A percentile compares a stretch with the other conserved stretches of the same genome.
Evolutionary conservation across 30 jellyfish, hydroid and myxozoan species (phyloP).

Genomic region (Aurelia aurita complex sp. Pacific): DNA sequence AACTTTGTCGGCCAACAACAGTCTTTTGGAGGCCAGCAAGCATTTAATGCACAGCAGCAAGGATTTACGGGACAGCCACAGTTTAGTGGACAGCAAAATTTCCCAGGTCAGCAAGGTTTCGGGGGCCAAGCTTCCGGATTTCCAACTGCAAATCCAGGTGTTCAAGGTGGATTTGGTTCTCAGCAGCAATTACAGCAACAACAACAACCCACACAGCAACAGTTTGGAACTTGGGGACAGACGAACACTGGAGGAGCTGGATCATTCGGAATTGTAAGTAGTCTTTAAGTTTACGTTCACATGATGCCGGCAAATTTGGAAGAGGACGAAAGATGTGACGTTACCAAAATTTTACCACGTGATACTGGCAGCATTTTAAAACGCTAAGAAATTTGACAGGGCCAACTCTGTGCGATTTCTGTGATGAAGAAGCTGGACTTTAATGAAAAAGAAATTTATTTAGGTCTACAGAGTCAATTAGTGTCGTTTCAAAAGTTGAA

Average conservation of each 20-base stretch:
- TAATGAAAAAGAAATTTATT: too few species aligned
- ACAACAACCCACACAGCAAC: conserved; percentile 66
- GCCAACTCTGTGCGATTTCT: too few species aligned
- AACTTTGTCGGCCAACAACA: conserved; percentile 45
- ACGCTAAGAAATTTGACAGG: too few species aligned
- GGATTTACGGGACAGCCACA: background rate
- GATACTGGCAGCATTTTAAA: too few species aligned
- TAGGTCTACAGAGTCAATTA: too few species aligned
- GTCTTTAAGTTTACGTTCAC: background rate
- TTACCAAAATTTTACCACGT: too few species aligned
- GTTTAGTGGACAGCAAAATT: background rate
- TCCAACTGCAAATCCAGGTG: background rate
- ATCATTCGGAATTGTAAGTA: conserved; percentile 58
- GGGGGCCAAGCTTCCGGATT: background rate
- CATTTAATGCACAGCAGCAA: conserved; percentile 10
- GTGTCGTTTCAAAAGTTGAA: too few species aligned
- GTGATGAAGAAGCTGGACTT: too few species aligned
- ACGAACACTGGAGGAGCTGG: conserved; percentile 39
- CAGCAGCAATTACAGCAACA: conserved; percentile 57
- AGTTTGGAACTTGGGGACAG: conserved; percentile 79
- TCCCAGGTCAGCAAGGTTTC: background rate
- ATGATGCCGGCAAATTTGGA: too few species aligned
- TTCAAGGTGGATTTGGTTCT: conserved; percentile 32
- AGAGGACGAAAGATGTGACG: too few species aligned
- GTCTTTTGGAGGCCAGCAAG: conserved; percentile 43